Percentiles rank a stretch among this genome's conserved stretches.
These are phyloP conservation scores for Muntiacus muntjak DNA, from an alignment of 2,113 vertebrate species.

Conservation along the genomic window DNA sequence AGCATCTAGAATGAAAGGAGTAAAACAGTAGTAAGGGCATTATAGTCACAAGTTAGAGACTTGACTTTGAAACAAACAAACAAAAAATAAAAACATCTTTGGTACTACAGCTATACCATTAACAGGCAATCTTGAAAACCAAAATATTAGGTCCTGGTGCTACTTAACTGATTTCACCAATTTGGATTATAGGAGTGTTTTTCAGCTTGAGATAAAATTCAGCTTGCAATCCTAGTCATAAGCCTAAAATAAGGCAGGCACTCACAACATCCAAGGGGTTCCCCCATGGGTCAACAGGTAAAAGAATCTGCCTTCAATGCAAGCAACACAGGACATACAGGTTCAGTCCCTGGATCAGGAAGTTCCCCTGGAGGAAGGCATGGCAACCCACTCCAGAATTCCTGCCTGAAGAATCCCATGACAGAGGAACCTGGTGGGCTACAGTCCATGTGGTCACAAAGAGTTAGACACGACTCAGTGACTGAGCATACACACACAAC, in stretches of 20 bases:
- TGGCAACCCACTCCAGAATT: background rate
- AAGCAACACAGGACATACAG: background rate
- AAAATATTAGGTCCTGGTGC: background rate
- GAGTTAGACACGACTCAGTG: background rate
- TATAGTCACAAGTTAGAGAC: background rate
- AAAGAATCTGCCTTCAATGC: background rate
- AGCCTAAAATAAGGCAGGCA: conserved; percentile 3
- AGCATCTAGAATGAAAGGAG: conserved; percentile 4
- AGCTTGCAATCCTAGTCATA: background rate
- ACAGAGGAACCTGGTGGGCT: background rate
- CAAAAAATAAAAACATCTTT: background rate
- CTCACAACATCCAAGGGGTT: background rate
- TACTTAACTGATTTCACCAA: conserved; percentile 19
- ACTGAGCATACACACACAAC: background rate
- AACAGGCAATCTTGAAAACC: background rate
- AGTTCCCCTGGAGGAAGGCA: background rate
- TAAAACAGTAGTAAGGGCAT: background rate
- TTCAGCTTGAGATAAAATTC: conserved; percentile 26
- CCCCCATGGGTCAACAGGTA: background rate
- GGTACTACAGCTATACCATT: background rate
- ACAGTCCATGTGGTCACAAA: background rate
- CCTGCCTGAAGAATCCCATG: background rate
- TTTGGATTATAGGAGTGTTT: background rate
- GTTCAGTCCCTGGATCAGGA: background rate
- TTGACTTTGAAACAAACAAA: background rate